Conservation (phyloP, 1,140 invertebrate genomes). For the Telenomus remus region DNA sequence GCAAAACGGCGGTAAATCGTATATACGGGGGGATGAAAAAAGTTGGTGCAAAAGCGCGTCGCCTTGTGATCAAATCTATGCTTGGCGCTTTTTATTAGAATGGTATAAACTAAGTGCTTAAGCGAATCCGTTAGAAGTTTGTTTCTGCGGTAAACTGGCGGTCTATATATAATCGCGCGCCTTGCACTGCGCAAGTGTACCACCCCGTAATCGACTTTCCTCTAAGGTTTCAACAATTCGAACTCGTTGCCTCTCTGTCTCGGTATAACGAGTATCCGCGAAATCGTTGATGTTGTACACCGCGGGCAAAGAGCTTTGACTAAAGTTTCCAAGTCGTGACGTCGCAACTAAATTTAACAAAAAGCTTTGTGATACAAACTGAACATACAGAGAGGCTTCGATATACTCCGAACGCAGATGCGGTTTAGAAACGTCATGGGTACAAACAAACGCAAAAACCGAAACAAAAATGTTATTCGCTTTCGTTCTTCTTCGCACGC, state of each 20-base stretch:
- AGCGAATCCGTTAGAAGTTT: slow-evolving; percentile 64
- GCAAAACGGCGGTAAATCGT: slow-evolving; percentile 43
- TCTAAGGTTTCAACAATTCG: slow-evolving; percentile 47
- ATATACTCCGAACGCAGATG: background rate
- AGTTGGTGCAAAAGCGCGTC: no score
- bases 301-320: slow-evolving; percentile 30
- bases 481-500: background rate
- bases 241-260: slow-evolving; percentile 10
- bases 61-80: no score
- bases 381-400: slow-evolving; percentile 7
- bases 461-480: slow-evolving; percentile 2
- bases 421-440: slow-evolving; percentile 7
- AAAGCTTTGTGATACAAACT: slow-evolving; percentile 31
- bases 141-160: slow-evolving; percentile 39
- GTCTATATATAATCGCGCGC: slow-evolving; percentile 22
- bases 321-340: slow-evolving; percentile 43
- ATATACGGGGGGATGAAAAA: no score
- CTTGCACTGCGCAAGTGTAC: slow-evolving; percentile 28
- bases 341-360: slow-evolving; percentile 38
- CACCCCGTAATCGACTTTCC: slow-evolving; percentile 33
- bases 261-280: slow-evolving; percentile 35
- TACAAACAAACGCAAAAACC: slow-evolving; percentile 14
- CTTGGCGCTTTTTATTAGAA: slow-evolving; percentile 36
- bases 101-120: slow-evolving; percentile 63
- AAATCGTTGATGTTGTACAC: slow-evolving; percentile 45